These are phyloP conservation scores for Meles meles DNA, from an alignment of 2,113 vertebrate species.

Conservation along the genomic window DNA sequence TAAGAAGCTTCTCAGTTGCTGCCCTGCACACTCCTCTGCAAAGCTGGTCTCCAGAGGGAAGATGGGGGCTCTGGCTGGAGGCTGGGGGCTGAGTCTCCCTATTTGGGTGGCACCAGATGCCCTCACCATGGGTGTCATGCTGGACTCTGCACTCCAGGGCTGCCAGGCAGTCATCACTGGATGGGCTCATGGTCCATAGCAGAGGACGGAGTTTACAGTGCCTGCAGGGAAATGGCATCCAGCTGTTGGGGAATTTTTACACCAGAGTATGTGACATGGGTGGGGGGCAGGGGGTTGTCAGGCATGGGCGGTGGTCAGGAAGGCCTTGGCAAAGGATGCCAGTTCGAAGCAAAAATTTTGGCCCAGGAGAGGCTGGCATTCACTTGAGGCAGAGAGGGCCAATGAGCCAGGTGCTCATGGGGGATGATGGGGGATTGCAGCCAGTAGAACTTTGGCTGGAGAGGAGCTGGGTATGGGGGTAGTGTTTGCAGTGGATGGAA, in stretches of 20 bases:
- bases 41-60: conserved; percentile 65
- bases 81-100: not conserved
- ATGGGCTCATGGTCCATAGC: conserved; percentile 51
- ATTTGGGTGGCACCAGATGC: conserved; percentile 34
- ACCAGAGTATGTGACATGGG: not conserved
- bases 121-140: not conserved
- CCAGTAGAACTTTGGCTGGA: conserved; percentile 6
- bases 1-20: conserved; percentile 70
- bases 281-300: not conserved
- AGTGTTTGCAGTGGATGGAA: conserved; percentile 62
- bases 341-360: conserved; percentile 19
- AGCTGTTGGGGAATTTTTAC: not conserved
- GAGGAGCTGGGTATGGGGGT: conserved; percentile 53
- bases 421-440: not conserved
- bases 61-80: conserved; percentile 76
- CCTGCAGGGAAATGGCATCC: conserved; percentile 8
- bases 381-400: not conserved
- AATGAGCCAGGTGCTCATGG: not conserved
- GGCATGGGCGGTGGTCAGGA: not conserved
- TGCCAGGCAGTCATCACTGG: conserved; percentile 41
- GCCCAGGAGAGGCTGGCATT: not conserved
- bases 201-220: conserved; percentile 3
- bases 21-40: conserved; percentile 25
- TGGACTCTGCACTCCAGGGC: conserved; percentile 44
- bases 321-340: conserved; percentile 18